phyloP scores from a whole-genome alignment of 2,113 vertebrate species.

The Ictalurus punctatus region DNA sequence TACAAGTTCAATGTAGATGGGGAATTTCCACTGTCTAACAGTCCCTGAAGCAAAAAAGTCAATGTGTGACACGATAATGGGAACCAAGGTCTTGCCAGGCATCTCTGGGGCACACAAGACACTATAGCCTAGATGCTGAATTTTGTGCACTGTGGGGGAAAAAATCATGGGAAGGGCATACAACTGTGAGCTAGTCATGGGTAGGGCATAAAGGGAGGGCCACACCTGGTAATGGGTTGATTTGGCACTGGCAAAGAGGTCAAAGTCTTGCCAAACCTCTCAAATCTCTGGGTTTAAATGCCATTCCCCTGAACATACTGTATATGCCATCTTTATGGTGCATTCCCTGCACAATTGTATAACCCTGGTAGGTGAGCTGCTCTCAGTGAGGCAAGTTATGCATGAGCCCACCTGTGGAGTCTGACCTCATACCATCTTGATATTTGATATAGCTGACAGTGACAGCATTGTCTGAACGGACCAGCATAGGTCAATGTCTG shows the following conservation, averaged over 20 bases:
- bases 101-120: neutral
- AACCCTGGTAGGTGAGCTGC: neutral
- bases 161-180: neutral
- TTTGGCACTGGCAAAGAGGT: neutral
- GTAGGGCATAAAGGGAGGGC: neutral
- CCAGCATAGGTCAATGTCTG: neutral
- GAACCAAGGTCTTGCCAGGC: neutral
- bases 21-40: neutral
- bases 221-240: neutral
- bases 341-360: neutral
- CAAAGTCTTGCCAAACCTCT: neutral
- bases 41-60: neutral
- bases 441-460: neutral
- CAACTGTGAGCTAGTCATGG: neutral
- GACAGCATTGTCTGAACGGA: neutral
- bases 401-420: neutral
- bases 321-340: neutral
- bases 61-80: no score
- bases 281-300: neutral
- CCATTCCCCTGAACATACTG: neutral
- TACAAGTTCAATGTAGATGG: neutral
- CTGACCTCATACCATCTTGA: neutral
- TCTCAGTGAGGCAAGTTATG: neutral
- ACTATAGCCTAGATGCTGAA: neutral
- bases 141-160: neutral